Conservation (phyloP, 2,888 invertebrate species). For the Ctenicera cuprea region DNA sequence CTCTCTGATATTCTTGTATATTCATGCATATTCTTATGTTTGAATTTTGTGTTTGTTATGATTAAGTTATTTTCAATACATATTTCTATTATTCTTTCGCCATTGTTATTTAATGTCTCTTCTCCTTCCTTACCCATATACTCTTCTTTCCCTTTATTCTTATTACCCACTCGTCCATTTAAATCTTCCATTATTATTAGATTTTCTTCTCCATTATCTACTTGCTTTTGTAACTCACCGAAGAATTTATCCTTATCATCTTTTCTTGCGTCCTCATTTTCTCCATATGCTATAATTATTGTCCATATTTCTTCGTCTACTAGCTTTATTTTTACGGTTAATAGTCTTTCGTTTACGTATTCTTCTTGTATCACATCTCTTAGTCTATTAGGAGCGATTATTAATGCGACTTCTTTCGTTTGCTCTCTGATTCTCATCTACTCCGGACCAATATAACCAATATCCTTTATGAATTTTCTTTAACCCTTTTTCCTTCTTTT, state of each 20-base stretch:
- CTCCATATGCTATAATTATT: slow-evolving; percentile 36
- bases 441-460: slow-evolving; percentile 28
- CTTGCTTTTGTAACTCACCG: slow-evolving; percentile 31
- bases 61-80: slow-evolving; percentile 30
- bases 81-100: slow-evolving; percentile 40
- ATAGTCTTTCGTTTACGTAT: slow-evolving; percentile 31
- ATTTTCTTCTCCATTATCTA: slow-evolving; percentile 30
- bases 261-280: slow-evolving; percentile 33
- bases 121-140: slow-evolving; percentile 37
- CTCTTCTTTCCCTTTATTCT: slow-evolving; percentile 31
- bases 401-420: slow-evolving; percentile 30
- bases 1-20: slow-evolving; percentile 20
- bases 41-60: slow-evolving; percentile 32
- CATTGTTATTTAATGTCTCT: slow-evolving; percentile 32
- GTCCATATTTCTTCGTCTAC: slow-evolving; percentile 38
- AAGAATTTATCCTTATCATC: slow-evolving; percentile 32
- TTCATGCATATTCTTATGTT: slow-evolving; percentile 20
- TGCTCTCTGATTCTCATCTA: slow-evolving; percentile 27
- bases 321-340: slow-evolving; percentile 22
- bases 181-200: slow-evolving; percentile 38
- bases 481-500: slow-evolving; percentile 22
- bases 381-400: slow-evolving; percentile 32
- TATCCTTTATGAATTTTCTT: slow-evolving; percentile 39
- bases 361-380: slow-evolving; percentile 33
- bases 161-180: slow-evolving; percentile 8